Evolutionary conservation across 1,140 invertebrate species (phyloP).

Genomic region (Euura saliciscinereae): DNA sequence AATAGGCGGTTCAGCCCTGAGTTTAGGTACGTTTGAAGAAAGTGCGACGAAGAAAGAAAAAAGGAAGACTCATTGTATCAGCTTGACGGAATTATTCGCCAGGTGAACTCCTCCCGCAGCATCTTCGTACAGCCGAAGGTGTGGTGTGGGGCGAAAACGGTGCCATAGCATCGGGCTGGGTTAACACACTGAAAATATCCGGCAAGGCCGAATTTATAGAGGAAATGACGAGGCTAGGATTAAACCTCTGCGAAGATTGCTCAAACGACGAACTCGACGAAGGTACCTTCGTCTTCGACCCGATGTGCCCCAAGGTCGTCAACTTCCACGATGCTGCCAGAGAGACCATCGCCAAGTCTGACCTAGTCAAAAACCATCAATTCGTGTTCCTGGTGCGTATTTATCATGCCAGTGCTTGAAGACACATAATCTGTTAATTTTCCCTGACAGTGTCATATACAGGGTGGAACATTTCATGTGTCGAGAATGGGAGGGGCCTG

Average conservation of each 20-base stretch:
- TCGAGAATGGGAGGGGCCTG: too few species aligned
- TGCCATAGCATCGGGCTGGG: constrained; percentile 74
- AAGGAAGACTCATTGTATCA: constrained; percentile 16
- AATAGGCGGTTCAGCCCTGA: constrained; percentile 70
- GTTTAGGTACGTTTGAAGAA: constrained; percentile 35
- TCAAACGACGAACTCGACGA: constrained; percentile 32
- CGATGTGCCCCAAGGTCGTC: constrained; percentile 74
- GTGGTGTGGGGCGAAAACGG: constrained; percentile 65
- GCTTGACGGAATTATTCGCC: constrained; percentile 32
- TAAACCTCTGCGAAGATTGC: constrained; percentile 31
- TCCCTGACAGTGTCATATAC: too few species aligned
- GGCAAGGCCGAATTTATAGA: constrained; percentile 40
- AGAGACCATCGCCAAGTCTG: constrained; percentile 62
- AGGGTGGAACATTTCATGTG: too few species aligned
- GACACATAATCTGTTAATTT: too few species aligned
- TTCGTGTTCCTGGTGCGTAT: constrained; percentile 67
- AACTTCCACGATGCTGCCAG: constrained; percentile 67
- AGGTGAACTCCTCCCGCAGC: constrained; percentile 70
- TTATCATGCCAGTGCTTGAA: neutral
- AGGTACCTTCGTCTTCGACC: constrained; percentile 58
- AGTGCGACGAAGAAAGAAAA: neutral
- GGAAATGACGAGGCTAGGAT: constrained; percentile 46
- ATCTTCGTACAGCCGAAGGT: constrained; percentile 68
- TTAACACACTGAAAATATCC: constrained; percentile 69
- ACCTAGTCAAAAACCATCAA: constrained; percentile 64